Evolutionary conservation across 2,113 vertebrate species (phyloP), one percentile per base, ranked within the genome.

Genomic region (Nicator chloris): DNA sequence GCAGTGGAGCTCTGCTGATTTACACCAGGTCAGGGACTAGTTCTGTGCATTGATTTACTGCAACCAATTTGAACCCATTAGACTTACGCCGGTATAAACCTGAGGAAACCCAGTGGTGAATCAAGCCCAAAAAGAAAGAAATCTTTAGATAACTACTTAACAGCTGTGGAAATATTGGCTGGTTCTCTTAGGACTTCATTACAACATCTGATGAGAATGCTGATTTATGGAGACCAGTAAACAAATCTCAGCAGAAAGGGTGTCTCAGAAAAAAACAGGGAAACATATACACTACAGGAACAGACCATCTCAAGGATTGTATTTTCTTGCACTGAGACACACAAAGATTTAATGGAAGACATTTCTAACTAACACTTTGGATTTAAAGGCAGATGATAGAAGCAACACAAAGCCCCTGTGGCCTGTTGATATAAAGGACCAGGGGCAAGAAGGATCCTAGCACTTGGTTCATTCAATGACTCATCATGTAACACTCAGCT

Each of bases 391-490:
- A 91, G 54, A 30, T 87, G 73, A 94, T 95, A 94, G 40, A 70
- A 85, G 40, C 9, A 90, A 75, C 44, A 50, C 54, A 93, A 96
- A 95, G 66, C 44, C 81, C 91, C 13, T 87, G 84, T 95, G 93
- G 94, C 70, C 83, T 82, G 75, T 83, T 96, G 93, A 94, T 96
- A 82, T 96, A 97, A 95, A 96, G 73, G 84, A 69, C 42, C 85
- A 80, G 82, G 95, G 94, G 89, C 95, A 96, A 94, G 84, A 80
- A 90, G 81, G 90, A 95, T 87, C 82, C 95, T 86, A 65, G 76
- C 53, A 80, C 45, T 86, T 92, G 94, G 95, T 95, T 96, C 91
- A 92, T 86, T 86, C 84, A 95, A 79, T 95, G 97, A 96, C 95
- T 97, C 96, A 97, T 95, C 92, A 75, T 61, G 50, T 60, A 96